Percentiles rank a stretch among this genome's conserved stretches.
Conservation (phyloP, 1,140 invertebrate species). For the Drosophila hydei region DNA sequence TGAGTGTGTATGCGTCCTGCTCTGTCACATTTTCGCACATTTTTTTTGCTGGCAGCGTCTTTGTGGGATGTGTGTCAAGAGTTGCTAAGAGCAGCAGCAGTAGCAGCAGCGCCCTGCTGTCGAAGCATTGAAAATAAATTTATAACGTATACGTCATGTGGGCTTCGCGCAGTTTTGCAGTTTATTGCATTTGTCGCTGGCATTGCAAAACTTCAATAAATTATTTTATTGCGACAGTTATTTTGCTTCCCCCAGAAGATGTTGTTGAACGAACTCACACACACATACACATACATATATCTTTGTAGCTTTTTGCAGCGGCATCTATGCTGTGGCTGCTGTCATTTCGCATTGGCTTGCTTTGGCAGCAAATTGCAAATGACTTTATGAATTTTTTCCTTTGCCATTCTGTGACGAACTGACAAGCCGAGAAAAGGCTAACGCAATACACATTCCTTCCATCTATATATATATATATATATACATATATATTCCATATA, state of each 20-base stretch:
- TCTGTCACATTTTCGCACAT: constrained; percentile 44
- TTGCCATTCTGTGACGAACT: constrained; percentile 11
- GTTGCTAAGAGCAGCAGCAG: constrained; percentile 67
- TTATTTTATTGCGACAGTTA: constrained; percentile 84
- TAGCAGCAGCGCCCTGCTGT: constrained; percentile 29
- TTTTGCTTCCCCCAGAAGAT: constrained; percentile 53
- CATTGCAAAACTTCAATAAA: constrained; percentile 81
- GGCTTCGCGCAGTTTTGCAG: constrained; percentile 47
- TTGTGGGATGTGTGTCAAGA: constrained; percentile 74
- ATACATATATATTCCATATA: constrained; percentile 4
- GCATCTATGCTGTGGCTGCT: constrained; percentile 34
- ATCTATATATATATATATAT: neutral
- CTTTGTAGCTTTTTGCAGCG: constrained; percentile 28
- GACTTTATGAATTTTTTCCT: constrained; percentile 69
- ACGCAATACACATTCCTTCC: constrained; percentile 1
- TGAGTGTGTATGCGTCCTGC: constrained; percentile 25
- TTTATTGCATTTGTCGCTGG: constrained; percentile 81
- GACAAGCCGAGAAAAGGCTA: constrained; percentile 17
- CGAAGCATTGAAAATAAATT: constrained; percentile 76
- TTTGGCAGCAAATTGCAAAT: constrained; percentile 75
- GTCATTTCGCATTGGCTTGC: constrained; percentile 63
- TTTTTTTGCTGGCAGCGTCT: constrained; percentile 34
- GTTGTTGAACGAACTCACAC: neutral
- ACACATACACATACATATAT: constrained; percentile 15
- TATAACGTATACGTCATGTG: constrained; percentile 79